Evolutionary conservation across 1,140 invertebrate genomes (phyloP).

Genomic region (Limonius californicus): DNA sequence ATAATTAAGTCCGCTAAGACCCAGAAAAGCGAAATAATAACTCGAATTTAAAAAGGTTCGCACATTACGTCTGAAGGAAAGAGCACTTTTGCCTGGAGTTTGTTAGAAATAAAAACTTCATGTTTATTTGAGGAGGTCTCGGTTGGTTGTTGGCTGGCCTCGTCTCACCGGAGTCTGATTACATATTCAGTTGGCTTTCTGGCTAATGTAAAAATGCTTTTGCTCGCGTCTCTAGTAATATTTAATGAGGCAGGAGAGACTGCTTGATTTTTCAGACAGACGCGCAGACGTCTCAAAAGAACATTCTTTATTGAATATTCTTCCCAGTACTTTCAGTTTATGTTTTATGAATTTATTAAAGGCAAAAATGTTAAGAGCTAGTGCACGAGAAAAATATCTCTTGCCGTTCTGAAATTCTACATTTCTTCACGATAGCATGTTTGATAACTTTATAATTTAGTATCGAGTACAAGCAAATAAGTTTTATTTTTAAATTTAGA

Average conservation of each 20-base stretch:
- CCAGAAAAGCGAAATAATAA: too few species aligned
- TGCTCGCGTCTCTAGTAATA: slow-evolving; percentile 18
- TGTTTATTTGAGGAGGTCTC: slow-evolving; percentile 11
- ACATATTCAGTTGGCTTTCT: slow-evolving; percentile 23
- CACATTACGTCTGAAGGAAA: too few species aligned
- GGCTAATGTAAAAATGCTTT: slow-evolving; percentile 23
- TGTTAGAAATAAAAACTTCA: slow-evolving; percentile 9
- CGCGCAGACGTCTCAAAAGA: slow-evolving; percentile 1
- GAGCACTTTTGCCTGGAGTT: background rate
- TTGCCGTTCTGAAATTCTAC: too few species aligned
- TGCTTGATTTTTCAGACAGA: slow-evolving; percentile 5
- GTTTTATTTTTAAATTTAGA: too few species aligned
- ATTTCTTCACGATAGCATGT: too few species aligned
- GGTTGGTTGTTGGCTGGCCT: slow-evolving; percentile 8
- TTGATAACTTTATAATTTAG: too few species aligned
- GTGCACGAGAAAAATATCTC: too few species aligned
- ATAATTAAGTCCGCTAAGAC: too few species aligned
- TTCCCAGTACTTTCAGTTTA: slow-evolving; percentile 9
- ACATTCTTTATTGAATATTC: slow-evolving; percentile 14
- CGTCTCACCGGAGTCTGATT: slow-evolving; percentile 17
- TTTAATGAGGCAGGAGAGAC: slow-evolving; percentile 12
- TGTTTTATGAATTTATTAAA: slow-evolving; percentile 12
- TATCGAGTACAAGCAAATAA: too few species aligned
- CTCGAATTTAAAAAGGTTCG: too few species aligned
- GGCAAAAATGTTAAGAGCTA: too few species aligned